Base-by-base conservation (phyloP, 2,113 vertebrate genomes). In the Struthio camelus region DNA sequence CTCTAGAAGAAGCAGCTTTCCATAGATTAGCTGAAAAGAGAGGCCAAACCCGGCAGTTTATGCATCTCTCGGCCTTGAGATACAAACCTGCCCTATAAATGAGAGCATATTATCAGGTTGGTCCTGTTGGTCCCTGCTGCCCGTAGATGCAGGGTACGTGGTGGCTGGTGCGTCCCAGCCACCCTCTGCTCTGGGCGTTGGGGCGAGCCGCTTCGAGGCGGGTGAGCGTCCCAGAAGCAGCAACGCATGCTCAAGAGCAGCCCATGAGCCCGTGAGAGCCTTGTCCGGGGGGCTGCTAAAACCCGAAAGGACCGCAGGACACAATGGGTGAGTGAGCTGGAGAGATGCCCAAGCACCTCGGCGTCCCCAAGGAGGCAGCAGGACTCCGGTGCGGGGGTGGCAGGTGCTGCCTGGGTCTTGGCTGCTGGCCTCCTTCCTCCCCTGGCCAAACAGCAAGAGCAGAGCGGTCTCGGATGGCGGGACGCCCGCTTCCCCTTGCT, bases 31-130 rank as follows among this genome's bases (percentile, higher is more conserved):
- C 75, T 93, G 82, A 73, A 92, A 82, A 69, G 80, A 91, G 28
- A 81, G 36, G 42, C 85, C 86, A 89, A 89, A 93, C 64, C 18
- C 53, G 87, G 89, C 78, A 87, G 87, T 51, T 73, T 18, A 23
- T 42, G 44, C 34, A 25, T 90, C 87, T 91, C 65, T 34, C 56
- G 84, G 69, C 84, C 89, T 95, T 87, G 83, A 91, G 86, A 87
- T 88, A 85, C 6, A 70, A 80, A 87, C 65, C 62, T 71, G 50
- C 40, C 83, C 90, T 94, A 93, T 96, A 97, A 97, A 97, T 95
- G 97, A 89, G 69, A 85, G 66, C 5, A 3, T 96, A 94, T 97
- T 96, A 95, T 94, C 96, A 93, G 92, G 54, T n/a, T 58, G 87
- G 59, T 87, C 51, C 82, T 96, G 54, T n/a, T 58, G 87, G 59